Conservation (phyloP, 1,140 invertebrate species). For the Pseudomyrmex pallidus region DNA sequence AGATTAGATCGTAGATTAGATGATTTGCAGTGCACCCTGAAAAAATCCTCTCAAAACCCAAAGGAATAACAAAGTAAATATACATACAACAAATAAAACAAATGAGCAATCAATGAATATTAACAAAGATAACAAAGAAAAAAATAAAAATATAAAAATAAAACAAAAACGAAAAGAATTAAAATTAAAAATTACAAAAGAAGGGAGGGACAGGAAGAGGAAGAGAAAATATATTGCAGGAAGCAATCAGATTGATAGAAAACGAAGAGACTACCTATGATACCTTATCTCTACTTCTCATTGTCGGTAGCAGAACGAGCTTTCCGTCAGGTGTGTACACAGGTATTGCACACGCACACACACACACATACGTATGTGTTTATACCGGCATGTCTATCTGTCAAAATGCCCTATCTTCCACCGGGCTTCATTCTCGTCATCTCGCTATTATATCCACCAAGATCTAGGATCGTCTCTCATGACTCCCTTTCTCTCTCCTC, state of each 20-base stretch:
- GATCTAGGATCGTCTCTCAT: slow-evolving; percentile 65
- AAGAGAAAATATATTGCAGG: not conserved
- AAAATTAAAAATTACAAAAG: no score
- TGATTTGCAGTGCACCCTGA: no score
- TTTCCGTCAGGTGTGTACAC: not conserved
- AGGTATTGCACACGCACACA: not conserved
- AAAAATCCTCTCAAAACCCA: no score
- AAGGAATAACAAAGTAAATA: no score
- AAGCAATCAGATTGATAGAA: not conserved
- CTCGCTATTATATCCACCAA: slow-evolving; percentile 51
- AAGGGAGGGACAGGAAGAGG: no score
- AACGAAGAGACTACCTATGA: slow-evolving; percentile 23
- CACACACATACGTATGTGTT: slow-evolving; percentile 46
- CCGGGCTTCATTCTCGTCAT: slow-evolving; percentile 63
- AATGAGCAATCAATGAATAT: no score
- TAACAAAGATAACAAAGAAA: no score
- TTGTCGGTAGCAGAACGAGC: slow-evolving; percentile 57
- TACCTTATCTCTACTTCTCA: slow-evolving; percentile 65
- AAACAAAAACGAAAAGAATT: no score
- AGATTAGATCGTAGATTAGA: no score
- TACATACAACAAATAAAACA: no score
- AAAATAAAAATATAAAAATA: no score
- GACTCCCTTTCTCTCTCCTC: not conserved
- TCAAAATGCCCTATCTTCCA: slow-evolving; percentile 64
- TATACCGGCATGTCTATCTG: slow-evolving; percentile 70